These are phyloP conservation scores for Heliothis subflexa DNA, from an alignment of 1,140 invertebrate genomes.

Conservation along the genomic window DNA sequence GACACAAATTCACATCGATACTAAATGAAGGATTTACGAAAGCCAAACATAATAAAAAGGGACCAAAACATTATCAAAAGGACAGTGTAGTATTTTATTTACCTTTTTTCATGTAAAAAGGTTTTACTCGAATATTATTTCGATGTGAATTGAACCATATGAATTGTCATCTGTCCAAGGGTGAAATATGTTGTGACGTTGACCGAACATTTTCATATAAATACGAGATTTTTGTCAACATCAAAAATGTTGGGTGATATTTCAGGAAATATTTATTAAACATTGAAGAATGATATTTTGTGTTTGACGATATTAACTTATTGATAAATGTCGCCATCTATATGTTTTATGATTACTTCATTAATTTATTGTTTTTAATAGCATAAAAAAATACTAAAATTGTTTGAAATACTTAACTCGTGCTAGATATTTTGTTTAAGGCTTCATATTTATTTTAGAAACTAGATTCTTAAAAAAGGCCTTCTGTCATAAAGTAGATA, in stretches of 20 bases:
- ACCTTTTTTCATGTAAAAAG: conserved; percentile 2
- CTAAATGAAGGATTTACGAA: background rate
- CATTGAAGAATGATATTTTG: background rate
- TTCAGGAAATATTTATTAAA: background rate
- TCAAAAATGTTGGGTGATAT: background rate
- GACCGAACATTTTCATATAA: conserved; percentile 1
- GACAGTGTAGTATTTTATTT: too few species aligned
- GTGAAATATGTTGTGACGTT: conserved; percentile 21
- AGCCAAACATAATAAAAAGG: background rate
- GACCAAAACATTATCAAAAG: background rate
- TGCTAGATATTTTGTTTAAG: background rate
- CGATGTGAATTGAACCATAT: conserved; percentile 8
- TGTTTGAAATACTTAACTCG: too few species aligned
- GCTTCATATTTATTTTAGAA: background rate
- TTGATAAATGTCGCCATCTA: too few species aligned
- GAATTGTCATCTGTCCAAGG: conserved; percentile 4
- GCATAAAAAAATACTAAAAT: too few species aligned
- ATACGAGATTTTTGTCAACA: background rate
- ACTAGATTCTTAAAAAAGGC: background rate
- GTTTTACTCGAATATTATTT: conserved; percentile 5
- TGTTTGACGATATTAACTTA: too few species aligned
- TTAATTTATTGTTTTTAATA: too few species aligned
- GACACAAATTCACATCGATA: background rate
- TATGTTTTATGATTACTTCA: too few species aligned
- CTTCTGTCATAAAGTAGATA: too few species aligned